Conservation (phyloP, 2,797 vertebrate species). For the Platalea minor region DNA sequence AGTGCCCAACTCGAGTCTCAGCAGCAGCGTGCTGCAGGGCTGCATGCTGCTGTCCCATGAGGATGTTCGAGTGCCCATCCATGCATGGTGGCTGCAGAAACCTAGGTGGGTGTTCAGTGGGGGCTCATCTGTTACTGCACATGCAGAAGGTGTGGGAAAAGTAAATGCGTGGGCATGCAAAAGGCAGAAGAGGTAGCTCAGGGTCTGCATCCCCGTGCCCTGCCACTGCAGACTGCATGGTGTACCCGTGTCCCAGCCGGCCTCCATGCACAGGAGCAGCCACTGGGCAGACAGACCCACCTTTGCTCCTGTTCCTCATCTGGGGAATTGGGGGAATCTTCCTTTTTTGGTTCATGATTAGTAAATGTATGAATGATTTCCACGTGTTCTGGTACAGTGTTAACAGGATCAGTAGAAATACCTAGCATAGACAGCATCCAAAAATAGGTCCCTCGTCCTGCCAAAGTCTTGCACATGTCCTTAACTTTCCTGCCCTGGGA, state of each 20-base stretch:
- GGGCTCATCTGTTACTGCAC: background rate
- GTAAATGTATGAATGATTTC: background rate
- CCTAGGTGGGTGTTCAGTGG: rapidly evolving
- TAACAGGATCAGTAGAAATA: background rate
- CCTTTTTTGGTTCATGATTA: background rate
- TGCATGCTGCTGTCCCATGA: background rate
- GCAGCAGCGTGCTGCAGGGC: background rate
- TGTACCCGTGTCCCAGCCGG: rapidly evolving
- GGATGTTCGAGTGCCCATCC: background rate
- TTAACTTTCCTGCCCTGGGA: slow-evolving; percentile 27
- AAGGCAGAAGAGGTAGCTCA: background rate
- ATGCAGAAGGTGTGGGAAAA: background rate
- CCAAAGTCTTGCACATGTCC: background rate
- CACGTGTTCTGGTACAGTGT: background rate
- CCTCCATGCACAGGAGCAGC: rapidly evolving
- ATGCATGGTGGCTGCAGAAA: background rate
- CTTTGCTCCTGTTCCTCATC: background rate
- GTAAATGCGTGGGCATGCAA: background rate
- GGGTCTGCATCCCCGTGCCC: background rate
- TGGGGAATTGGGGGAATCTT: background rate
- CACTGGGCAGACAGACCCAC: rapidly evolving
- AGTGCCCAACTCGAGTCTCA: background rate
- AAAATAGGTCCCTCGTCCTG: slow-evolving; percentile 32
- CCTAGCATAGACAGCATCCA: background rate
- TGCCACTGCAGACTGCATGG: rapidly evolving